phyloP scores from a whole-genome alignment of 2,113 vertebrate species.

The Trochalopteron elliotii region DNA sequence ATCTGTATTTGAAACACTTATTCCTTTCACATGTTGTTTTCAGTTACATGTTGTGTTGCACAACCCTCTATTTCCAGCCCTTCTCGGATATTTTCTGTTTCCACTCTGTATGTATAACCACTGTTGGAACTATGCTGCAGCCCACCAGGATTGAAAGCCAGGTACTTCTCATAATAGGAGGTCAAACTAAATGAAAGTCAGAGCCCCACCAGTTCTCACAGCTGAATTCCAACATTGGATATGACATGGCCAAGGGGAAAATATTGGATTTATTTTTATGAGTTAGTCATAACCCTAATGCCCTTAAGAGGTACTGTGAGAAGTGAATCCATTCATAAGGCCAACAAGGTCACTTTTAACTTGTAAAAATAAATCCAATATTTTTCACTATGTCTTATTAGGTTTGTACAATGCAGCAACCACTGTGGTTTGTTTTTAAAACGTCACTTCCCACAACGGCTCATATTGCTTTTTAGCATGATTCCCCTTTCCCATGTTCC shows the following conservation, averaged over 20 bases:
- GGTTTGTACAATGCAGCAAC: slow-evolving; percentile 76
- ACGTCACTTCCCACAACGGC: slow-evolving; percentile 48
- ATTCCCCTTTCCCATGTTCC: neutral
- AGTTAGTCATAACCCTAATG: slow-evolving; percentile 81
- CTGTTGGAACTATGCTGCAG: neutral
- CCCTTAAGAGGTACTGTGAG: slow-evolving; percentile 74
- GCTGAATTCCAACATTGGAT: slow-evolving; percentile 75
- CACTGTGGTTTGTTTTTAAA: slow-evolving; percentile 45
- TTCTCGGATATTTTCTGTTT: neutral
- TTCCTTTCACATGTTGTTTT: neutral
- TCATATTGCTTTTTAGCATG: slow-evolving; percentile 52
- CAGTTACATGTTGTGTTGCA: neutral
- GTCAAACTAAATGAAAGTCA: slow-evolving; percentile 72
- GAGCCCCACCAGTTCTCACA: slow-evolving; percentile 65
- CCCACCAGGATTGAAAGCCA: slow-evolving; percentile 48
- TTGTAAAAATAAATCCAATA: slow-evolving; percentile 84
- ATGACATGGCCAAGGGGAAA: slow-evolving; percentile 79
- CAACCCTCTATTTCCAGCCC: neutral
- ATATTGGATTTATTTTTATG: slow-evolving; percentile 85
- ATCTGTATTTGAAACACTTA: neutral
- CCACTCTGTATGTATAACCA: neutral
- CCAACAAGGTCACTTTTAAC: slow-evolving; percentile 78
- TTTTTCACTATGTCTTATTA: slow-evolving; percentile 81
- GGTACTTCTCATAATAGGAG: slow-evolving; percentile 72
- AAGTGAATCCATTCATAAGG: slow-evolving; percentile 80